phyloP scores from a whole-genome alignment of 2,888 invertebrate species.

The Rhamphomyia laevipes region DNA sequence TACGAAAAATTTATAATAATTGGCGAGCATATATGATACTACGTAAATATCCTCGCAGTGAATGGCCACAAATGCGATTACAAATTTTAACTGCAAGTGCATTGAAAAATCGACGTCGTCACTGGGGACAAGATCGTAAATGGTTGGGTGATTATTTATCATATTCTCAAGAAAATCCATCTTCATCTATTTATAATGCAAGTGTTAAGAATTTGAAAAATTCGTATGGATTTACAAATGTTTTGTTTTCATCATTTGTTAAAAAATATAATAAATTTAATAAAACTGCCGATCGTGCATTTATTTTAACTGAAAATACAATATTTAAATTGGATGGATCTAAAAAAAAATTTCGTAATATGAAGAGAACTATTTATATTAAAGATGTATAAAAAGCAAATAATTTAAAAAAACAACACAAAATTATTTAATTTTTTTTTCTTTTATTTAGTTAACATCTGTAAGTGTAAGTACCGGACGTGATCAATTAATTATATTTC shows the following conservation, averaged over 20 bases:
- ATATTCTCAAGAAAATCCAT: slow-evolving; percentile 53
- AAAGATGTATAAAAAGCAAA: slow-evolving; percentile 48
- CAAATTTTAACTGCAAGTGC: slow-evolving; percentile 68
- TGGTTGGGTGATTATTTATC: slow-evolving; percentile 80
- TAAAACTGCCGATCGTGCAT: slow-evolving; percentile 77
- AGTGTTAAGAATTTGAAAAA: slow-evolving; percentile 57
- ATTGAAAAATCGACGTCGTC: slow-evolving; percentile 44
- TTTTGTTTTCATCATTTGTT: slow-evolving; percentile 37
- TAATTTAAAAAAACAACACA: slow-evolving; percentile 4
- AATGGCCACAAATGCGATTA: slow-evolving; percentile 78
- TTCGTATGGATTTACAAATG: slow-evolving; percentile 48
- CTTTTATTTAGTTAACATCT: slow-evolving; percentile 54
- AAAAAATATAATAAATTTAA: slow-evolving; percentile 44
- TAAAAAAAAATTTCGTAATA: slow-evolving; percentile 67
- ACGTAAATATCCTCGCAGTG: slow-evolving; percentile 62
- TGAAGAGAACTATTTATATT: slow-evolving; percentile 74
- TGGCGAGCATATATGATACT: slow-evolving; percentile 86
- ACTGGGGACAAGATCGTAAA: slow-evolving; percentile 65
- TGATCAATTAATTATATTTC: slow-evolving; percentile 79
- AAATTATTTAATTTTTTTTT: neutral
- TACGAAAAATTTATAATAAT: slow-evolving; percentile 54
- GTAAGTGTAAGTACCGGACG: slow-evolving; percentile 74
- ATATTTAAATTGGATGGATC: slow-evolving; percentile 77
- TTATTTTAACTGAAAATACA: slow-evolving; percentile 71
- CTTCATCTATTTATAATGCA: slow-evolving; percentile 50